Evolutionary conservation across 2,113 vertebrate species (phyloP).

Genomic region (Percopsis transmontana): DNA sequence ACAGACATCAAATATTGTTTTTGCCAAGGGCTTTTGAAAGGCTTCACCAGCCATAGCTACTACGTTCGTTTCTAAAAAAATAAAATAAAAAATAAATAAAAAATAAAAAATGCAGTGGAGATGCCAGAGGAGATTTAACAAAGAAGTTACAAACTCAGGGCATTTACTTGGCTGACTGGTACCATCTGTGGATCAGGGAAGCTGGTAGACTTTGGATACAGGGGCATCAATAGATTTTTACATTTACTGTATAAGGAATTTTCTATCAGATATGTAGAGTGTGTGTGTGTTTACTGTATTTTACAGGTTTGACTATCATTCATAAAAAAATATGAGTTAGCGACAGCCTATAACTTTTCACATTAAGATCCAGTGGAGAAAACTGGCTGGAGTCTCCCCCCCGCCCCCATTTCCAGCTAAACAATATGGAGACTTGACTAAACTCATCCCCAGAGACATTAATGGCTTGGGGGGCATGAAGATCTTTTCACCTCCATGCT

Average conservation of each 20-base stretch:
- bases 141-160: not conserved
- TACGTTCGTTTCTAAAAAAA: no score
- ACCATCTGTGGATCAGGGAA: slow-evolving; percentile 24
- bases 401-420: no score
- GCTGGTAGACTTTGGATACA: slow-evolving; percentile 29
- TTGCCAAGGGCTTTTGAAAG: not conserved
- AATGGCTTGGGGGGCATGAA: slow-evolving; percentile 1
- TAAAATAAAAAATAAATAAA: no score
- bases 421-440: no score
- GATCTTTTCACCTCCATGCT: not conserved
- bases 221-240: not conserved
- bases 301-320: not conserved
- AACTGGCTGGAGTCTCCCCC: no score
- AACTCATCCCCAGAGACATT: slow-evolving; percentile 4
- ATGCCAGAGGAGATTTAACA: slow-evolving; percentile 4
- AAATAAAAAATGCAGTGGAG: slow-evolving; percentile 21
- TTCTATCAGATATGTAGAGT: not conserved
- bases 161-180: slow-evolving; percentile 14
- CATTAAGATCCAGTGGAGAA: no score
- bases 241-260: not conserved
- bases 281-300: no score
- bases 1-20: not conserved
- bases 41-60: not conserved
- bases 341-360: not conserved
- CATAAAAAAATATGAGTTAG: not conserved